Evolutionary conservation across 2,888 invertebrate species (phyloP).

Genomic region (Stenoptilia bipunctidactyla): DNA sequence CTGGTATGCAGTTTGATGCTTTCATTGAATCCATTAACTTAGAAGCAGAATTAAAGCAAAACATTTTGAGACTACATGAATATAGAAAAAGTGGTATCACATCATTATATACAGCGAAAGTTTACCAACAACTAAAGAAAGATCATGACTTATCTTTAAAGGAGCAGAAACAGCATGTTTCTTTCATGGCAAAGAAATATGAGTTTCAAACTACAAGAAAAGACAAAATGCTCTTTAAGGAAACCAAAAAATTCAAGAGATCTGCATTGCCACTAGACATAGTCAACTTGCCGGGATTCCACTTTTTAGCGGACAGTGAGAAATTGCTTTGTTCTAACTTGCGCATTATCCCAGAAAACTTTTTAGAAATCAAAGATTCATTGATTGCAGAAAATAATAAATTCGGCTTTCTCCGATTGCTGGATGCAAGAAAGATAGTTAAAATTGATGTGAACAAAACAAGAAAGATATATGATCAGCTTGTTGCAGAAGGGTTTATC

Average conservation of each 20-base stretch:
- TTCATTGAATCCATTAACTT: conserved; percentile 82
- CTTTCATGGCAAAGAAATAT: conserved; percentile 42
- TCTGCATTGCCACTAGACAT: conserved; percentile 64
- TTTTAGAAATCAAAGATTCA: conserved; percentile 81
- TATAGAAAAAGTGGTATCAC: conserved; percentile 80
- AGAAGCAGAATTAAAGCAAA: conserved; percentile 76
- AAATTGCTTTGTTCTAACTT: conserved; percentile 81
- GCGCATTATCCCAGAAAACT: conserved; percentile 82
- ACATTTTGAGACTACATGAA: conserved; percentile 73
- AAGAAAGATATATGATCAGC: conserved; percentile 85
- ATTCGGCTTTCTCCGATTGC: conserved; percentile 78
- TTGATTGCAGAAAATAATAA: conserved; percentile 83
- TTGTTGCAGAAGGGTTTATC: conserved; percentile 80
- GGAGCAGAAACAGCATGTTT: conserved; percentile 46
- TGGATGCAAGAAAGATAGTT: conserved; percentile 85
- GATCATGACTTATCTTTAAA: conserved; percentile 69
- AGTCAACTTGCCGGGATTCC: conserved; percentile 82
- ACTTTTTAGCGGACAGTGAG: conserved; percentile 78
- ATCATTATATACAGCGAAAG: conserved; percentile 71
- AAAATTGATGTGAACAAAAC: conserved; percentile 97
- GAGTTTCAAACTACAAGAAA: conserved; percentile 43
- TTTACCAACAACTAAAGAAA: conserved; percentile 76
- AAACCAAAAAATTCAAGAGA: conserved; percentile 36
- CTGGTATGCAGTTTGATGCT: conserved; percentile 80
- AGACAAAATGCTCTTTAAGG: conserved; percentile 25